These are phyloP conservation scores for Eilema sororculum DNA, from an alignment of 2,888 invertebrate genomes.

Conservation along the genomic window DNA sequence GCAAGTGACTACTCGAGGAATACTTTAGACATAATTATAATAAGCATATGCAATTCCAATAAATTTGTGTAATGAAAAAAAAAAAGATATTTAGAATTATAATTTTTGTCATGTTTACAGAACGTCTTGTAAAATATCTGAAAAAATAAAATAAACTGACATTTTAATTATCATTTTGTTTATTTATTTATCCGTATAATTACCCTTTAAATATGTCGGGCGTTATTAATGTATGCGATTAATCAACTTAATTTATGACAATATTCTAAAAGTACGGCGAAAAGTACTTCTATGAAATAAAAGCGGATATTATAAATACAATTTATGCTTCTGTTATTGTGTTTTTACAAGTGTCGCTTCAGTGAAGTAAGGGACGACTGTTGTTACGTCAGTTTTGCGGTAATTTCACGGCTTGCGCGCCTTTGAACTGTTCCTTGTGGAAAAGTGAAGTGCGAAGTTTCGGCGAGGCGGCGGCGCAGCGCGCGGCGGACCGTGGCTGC, in stretches of 20 bases:
- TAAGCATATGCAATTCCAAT: too few species aligned
- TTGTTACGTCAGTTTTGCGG: slow-evolving; percentile 80
- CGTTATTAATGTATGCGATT: too few species aligned
- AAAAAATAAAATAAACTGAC: too few species aligned
- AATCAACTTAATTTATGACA: not conserved
- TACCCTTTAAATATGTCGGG: too few species aligned
- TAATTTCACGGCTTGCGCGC: slow-evolving; percentile 82
- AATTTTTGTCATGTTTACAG: not conserved
- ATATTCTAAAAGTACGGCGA: not conserved
- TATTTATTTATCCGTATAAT: too few species aligned
- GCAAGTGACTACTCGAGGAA: not conserved
- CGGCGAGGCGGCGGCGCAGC: slow-evolving; percentile 74
- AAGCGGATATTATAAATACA: slow-evolving; percentile 16
- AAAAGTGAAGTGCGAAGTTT: slow-evolving; percentile 86
- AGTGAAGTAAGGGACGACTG: slow-evolving; percentile 54
- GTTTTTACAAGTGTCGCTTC: slow-evolving; percentile 37
- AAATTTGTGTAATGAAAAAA: not conserved
- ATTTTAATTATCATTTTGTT: too few species aligned
- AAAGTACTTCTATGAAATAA: not conserved
- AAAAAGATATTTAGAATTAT: not conserved
- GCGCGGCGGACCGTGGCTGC: slow-evolving; percentile 75
- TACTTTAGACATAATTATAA: too few species aligned
- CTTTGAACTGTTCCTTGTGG: slow-evolving; percentile 79
- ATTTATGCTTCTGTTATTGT: slow-evolving; percentile 28
- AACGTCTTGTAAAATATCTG: too few species aligned